Conservation (phyloP, 2,888 invertebrate genomes). For the Volucella zonaria region DNA sequence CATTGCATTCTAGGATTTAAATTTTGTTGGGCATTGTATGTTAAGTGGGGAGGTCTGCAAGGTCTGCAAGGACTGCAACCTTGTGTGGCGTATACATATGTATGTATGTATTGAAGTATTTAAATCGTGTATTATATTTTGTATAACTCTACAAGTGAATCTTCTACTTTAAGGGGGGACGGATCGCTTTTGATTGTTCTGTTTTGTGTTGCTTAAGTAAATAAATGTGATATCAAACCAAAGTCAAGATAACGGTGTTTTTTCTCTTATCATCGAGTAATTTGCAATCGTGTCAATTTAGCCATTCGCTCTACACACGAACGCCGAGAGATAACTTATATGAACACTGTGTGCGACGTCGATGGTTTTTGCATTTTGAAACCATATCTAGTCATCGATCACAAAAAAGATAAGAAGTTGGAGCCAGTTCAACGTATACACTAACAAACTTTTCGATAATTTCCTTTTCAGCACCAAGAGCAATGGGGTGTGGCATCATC, state of each 20-base stretch:
- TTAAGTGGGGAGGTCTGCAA: background rate
- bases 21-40: background rate
- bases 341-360: too few species aligned
- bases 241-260: constrained; percentile 21
- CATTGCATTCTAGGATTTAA: constrained; percentile 58
- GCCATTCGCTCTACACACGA: too few species aligned
- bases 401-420: too few species aligned
- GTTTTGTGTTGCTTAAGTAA: constrained; percentile 68
- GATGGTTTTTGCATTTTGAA: too few species aligned
- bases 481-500: too few species aligned
- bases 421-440: too few species aligned
- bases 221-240: constrained; percentile 71
- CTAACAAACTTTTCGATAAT: too few species aligned
- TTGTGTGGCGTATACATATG: constrained; percentile 34
- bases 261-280: background rate
- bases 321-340: too few species aligned
- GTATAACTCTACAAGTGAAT: constrained; percentile 55
- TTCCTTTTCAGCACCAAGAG: too few species aligned
- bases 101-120: constrained; percentile 31
- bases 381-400: too few species aligned
- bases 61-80: background rate
- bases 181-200: constrained; percentile 68
- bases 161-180: constrained; percentile 22
- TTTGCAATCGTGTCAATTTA: too few species aligned
- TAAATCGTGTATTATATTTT: constrained; percentile 54